These are phyloP conservation scores for Tiaroga cobitis DNA, from an alignment of 2,797 vertebrate species.

Conservation along the genomic window DNA sequence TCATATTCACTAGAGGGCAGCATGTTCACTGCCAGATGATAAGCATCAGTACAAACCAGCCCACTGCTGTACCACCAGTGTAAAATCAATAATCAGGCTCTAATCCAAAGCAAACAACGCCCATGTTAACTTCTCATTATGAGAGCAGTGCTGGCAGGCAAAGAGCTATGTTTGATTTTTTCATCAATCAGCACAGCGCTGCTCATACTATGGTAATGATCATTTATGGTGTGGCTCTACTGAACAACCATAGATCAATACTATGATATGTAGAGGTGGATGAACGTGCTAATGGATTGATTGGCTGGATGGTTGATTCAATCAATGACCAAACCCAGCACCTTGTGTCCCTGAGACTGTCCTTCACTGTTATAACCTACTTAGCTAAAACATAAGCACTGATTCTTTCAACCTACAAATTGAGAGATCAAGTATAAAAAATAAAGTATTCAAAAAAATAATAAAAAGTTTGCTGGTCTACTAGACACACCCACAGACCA, in stretches of 20 bases:
- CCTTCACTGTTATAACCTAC: background rate
- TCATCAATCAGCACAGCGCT: slow-evolving; percentile 31
- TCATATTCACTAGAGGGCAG: slow-evolving; percentile 41
- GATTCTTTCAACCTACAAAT: background rate
- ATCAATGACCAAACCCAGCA: background rate
- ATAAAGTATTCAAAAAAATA: background rate
- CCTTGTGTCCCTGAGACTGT: background rate
- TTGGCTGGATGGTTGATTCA: background rate
- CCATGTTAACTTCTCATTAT: slow-evolving; percentile 14
- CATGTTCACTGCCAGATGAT: background rate
- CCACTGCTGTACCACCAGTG: background rate
- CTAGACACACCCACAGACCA: background rate
- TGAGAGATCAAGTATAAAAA: background rate
- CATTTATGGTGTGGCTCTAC: background rate
- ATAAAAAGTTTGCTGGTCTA: background rate
- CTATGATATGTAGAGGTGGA: slow-evolving; percentile 4
- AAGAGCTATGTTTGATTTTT: slow-evolving; percentile 17
- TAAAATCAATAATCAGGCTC: slow-evolving; percentile 39
- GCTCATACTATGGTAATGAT: slow-evolving; percentile 1
- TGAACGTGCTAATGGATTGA: background rate
- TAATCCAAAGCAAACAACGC: slow-evolving; percentile 28
- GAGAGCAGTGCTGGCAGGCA: background rate
- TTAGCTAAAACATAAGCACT: background rate
- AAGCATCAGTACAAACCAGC: background rate
- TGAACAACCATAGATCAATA: slow-evolving; percentile 1